Evolutionary conservation across 1,140 invertebrate genomes (phyloP).

Genomic region (Lepidotrigona ventralis): DNA sequence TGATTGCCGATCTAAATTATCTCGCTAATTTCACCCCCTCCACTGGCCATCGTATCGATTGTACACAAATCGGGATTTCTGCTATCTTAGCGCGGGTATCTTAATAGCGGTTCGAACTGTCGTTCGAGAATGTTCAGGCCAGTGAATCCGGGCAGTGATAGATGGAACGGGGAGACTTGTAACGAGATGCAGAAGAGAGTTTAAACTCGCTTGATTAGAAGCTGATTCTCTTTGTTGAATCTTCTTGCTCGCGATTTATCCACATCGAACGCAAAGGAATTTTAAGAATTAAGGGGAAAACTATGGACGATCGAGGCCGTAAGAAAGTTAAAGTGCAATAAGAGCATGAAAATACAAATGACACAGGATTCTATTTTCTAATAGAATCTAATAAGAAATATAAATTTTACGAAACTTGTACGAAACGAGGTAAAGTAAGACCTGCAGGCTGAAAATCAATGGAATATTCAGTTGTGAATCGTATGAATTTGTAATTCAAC

Average conservation of each 20-base stretch:
- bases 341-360: too few species aligned
- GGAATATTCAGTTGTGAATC: too few species aligned
- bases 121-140: not conserved
- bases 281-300: too few species aligned
- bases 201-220: not conserved
- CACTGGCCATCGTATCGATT: conserved; percentile 57
- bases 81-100: conserved; percentile 62
- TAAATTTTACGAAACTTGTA: not conserved
- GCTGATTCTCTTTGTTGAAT: not conserved
- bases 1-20: conserved; percentile 68
- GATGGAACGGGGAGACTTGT: conserved; percentile 2
- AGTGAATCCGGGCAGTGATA: conserved; percentile 26
- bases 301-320: too few species aligned
- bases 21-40: conserved; percentile 62
- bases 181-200: not conserved
- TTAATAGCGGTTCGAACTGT: conserved; percentile 67
- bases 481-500: too few species aligned
- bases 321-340: too few species aligned
- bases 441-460: too few species aligned
- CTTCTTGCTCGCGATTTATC: not conserved
- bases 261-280: too few species aligned
- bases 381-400: not conserved
- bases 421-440: not conserved
- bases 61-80: conserved; percentile 67
- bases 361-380: too few species aligned